Base-by-base conservation (phyloP, 2,113 vertebrate species). In the Entelurus aequoreus region DNA sequence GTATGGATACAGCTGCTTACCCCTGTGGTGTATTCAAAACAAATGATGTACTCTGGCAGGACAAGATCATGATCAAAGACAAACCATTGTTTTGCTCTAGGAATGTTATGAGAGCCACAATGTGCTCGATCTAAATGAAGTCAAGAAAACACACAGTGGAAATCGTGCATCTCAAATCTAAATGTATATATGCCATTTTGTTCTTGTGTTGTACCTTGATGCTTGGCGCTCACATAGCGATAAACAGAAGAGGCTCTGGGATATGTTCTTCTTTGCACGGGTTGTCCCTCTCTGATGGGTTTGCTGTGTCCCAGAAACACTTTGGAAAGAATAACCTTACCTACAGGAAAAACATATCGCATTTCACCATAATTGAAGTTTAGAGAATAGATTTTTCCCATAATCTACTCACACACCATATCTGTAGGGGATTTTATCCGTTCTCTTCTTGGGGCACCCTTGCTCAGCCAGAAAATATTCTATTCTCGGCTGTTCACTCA, bases 31-130 rank as follows among this genome's bases (percentile, higher is more conserved):
- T 92, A 93, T 68, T 94, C 89, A 88, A 94, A 91, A 72, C 90
- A 90, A 56, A 92, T 80, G 35, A 93, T 44, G 76, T 92, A 91
- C 78, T 94, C 92, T 12, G 94, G 92, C 72, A 95, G 80, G 65
- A 92, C 76, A 10, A 94, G 86, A 14, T 94, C 90, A 62, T 81
- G 89, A 58, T 94, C 90, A 74, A 93, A 94, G 62, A 94, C 77
- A 81, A 93, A 90, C 91, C 92, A 95, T 75, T 91, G 85, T 59
- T 68, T 89, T 60, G 87, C 86, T 36, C 79, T 60, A 9, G 75
- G 70, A 48, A 68, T 78, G 76, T 87, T 91, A 46, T 86, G 83
- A 65, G 89, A 90, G 56, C 58, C 84, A 46, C 71, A 65, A 12
- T 72, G 68, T 49, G 78, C 74, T 54, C 11, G 54, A 63, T 87